Conservation (phyloP, 2,797 vertebrate genomes). For the Spondyliosoma cantharus region DNA sequence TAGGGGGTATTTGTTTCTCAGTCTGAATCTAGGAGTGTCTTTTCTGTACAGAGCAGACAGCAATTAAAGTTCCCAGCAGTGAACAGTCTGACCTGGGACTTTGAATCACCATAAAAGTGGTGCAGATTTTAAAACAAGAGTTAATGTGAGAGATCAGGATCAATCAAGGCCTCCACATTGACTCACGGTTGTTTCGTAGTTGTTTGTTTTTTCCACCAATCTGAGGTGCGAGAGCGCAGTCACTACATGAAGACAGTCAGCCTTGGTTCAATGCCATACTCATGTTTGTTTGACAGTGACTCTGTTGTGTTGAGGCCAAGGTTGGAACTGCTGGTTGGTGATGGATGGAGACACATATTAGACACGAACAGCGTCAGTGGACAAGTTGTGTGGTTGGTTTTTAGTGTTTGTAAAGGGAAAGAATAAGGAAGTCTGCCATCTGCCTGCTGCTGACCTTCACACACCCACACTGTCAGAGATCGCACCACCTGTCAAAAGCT, state of each 20-base stretch:
- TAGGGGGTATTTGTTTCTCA: not conserved
- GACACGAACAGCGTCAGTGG: slow-evolving; percentile 10
- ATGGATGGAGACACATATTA: slow-evolving; percentile 22
- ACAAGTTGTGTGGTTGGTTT: not conserved
- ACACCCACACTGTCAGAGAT: slow-evolving; percentile 25
- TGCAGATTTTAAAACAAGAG: slow-evolving; percentile 12
- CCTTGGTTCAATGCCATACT: slow-evolving; percentile 52
- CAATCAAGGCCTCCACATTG: not conserved
- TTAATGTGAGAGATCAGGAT: slow-evolving; percentile 8
- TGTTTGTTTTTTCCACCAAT: not conserved
- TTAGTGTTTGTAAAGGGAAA: slow-evolving; percentile 7
- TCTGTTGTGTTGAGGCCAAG: slow-evolving; percentile 49
- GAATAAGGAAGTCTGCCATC: slow-evolving; percentile 9
- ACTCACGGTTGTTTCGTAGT: not conserved
- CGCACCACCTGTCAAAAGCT: slow-evolving; percentile 29
- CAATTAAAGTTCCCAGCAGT: slow-evolving; percentile 17
- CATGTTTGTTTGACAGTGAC: slow-evolving; percentile 51
- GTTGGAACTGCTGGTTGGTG: slow-evolving; percentile 36
- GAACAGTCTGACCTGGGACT: slow-evolving; percentile 48
- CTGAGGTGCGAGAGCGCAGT: slow-evolving; percentile 7
- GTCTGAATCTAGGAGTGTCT: slow-evolving; percentile 10
- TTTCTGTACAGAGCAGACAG: not conserved
- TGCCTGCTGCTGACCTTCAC: slow-evolving; percentile 24
- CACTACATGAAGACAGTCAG: slow-evolving; percentile 28
- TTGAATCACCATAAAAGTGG: slow-evolving; percentile 54